These are phyloP conservation scores for Porites rus DNA, from an alignment of 92 coral and sea anemone species.

Conservation along the genomic window DNA sequence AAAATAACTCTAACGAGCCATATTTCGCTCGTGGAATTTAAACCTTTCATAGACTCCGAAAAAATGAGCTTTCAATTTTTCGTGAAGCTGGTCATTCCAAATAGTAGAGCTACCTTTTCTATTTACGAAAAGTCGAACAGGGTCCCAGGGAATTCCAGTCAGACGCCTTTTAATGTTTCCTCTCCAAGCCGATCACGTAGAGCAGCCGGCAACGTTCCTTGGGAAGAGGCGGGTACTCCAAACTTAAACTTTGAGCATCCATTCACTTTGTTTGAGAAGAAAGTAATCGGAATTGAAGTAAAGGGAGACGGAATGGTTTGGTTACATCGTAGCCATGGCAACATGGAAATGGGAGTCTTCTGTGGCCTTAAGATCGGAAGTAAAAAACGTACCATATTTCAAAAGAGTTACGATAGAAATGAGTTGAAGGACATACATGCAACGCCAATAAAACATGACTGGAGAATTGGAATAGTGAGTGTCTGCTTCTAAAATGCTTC, in stretches of 20 bases:
- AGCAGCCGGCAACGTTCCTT: background rate
- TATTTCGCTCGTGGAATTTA: slow-evolving; percentile 18
- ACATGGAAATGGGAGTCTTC: no score
- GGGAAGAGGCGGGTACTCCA: no score
- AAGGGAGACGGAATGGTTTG: no score
- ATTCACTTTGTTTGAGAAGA: no score
- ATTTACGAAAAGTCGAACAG: background rate
- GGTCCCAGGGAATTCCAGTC: background rate
- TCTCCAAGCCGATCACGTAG: background rate
- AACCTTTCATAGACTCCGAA: slow-evolving; percentile 16
- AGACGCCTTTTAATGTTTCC: background rate
- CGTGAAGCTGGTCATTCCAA: background rate
- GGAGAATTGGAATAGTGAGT: background rate
- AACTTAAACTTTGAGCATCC: no score
- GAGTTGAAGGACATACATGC: no score
- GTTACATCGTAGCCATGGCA: no score
- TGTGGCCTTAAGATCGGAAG: no score
- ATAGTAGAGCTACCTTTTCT: background rate
- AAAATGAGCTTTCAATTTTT: slow-evolving; percentile 9
- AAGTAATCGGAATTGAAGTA: no score
- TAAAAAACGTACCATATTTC: no score
- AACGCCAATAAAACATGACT: no score
- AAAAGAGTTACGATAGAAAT: no score
- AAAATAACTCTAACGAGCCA: slow-evolving; percentile 7
- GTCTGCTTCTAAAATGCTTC: background rate